Evolutionary conservation across 2,888 invertebrate species (phyloP).

Genomic region (Chorisops tibialis): DNA sequence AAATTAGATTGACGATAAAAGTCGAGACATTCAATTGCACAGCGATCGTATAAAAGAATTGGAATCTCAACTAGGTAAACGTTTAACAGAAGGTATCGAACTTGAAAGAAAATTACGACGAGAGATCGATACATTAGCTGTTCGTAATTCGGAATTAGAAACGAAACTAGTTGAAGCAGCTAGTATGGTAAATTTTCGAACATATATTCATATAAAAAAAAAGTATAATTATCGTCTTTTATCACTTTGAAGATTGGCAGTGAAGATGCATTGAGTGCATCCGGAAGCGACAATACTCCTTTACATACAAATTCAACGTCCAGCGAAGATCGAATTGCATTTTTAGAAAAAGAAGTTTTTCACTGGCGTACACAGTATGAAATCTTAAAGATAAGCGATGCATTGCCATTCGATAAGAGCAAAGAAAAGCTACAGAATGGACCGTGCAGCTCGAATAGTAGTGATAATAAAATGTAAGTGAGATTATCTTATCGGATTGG

Average conservation of each 20-base stretch:
- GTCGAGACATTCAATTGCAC: conserved; percentile 66
- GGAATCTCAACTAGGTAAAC: conserved; percentile 63
- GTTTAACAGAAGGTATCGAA: conserved; percentile 52
- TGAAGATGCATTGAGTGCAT: conserved; percentile 60
- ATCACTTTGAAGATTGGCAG: conserved; percentile 56
- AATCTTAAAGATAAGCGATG: conserved; percentile 58
- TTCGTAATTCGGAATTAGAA: conserved; percentile 51
- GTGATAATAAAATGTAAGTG: conserved; percentile 31
- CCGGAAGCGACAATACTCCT: conserved; percentile 50
- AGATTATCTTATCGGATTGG: background rate
- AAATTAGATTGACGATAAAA: conserved; percentile 70
- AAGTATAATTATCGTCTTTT: background rate
- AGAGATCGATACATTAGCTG: conserved; percentile 49
- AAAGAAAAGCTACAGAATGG: conserved; percentile 30
- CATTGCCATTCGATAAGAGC: conserved; percentile 35
- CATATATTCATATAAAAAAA: background rate
- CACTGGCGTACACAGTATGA: conserved; percentile 73
- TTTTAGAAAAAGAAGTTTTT: conserved; percentile 65
- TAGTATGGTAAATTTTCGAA: conserved; percentile 54
- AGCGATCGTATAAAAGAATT: conserved; percentile 65
- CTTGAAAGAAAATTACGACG: conserved; percentile 52
- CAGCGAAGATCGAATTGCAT: conserved; percentile 49
- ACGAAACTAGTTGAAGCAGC: conserved; percentile 57
- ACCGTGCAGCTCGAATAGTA: conserved; percentile 27
- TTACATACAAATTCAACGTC: conserved; percentile 38